Percentiles rank a stretch among this genome's conserved stretches.
Evolutionary conservation across 64 coral and sea anemone species (phyloP).

Genomic region (Stichodactyla helianthus): DNA sequence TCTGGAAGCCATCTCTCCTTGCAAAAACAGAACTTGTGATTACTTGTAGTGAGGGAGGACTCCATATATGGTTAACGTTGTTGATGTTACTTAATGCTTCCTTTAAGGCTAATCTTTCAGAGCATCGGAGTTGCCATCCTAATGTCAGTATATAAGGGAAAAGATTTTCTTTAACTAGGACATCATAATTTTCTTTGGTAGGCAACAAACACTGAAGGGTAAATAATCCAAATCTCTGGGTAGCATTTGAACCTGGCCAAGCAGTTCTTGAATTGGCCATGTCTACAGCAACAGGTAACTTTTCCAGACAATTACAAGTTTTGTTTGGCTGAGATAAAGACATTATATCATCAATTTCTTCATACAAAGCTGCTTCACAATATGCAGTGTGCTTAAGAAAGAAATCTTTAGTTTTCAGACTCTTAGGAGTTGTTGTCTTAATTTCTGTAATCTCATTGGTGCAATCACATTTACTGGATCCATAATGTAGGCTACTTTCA

Average conservation of each 20-base stretch:
- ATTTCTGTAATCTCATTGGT: not conserved
- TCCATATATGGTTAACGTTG: not conserved
- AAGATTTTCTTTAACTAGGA: conserved; percentile 27
- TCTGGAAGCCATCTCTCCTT: conserved; percentile 14
- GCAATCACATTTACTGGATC: not conserved
- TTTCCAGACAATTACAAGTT: not conserved
- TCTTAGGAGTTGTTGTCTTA: not conserved
- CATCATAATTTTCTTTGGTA: not conserved
- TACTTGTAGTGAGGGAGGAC: conserved; percentile 36
- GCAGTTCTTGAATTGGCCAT: not conserved
- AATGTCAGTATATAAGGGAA: conserved; percentile 30
- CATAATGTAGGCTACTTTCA: not conserved
- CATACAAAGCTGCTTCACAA: not conserved
- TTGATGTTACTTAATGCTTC: not conserved
- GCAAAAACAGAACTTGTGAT: conserved; percentile 33
- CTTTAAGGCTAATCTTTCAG: not conserved
- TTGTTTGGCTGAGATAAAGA: not conserved
- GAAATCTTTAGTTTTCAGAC: not conserved
- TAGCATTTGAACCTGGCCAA: conserved; percentile 41
- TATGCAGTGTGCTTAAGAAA: not conserved
- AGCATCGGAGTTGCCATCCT: conserved; percentile 17
- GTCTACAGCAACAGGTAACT: not conserved
- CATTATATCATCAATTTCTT: not conserved
- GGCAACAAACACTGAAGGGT: conserved; percentile 26
- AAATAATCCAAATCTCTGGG: conserved; percentile 38